Evolutionary conservation across 2,797 vertebrate species (phyloP).

Genomic region (Pteropus rufus): DNA sequence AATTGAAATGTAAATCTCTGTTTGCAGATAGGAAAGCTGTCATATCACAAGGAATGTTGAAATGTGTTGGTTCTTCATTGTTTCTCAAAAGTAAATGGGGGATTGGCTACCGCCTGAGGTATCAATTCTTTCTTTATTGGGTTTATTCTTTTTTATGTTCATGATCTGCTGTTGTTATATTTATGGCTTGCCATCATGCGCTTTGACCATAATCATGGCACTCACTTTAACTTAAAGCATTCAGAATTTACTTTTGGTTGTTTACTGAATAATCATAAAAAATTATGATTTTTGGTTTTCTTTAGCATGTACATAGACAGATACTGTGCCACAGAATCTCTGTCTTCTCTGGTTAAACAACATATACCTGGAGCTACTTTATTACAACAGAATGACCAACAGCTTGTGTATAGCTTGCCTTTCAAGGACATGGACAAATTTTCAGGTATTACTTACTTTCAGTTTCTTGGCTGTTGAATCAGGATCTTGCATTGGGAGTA

Average conservation of each 20-base stretch:
- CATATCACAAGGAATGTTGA: conserved; percentile 95
- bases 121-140: conserved; percentile 43
- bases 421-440: conserved; percentile 94
- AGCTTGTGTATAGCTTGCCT: conserved; percentile 92
- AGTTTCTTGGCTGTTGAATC: background rate
- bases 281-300: conserved; percentile 33
- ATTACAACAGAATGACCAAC: conserved; percentile 89
- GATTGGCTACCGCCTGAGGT: conserved; percentile 96
- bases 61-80: conserved; percentile 95
- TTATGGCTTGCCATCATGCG: background rate
- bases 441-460: conserved; percentile 85
- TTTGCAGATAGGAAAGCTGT: conserved; percentile 94
- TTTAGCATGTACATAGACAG: conserved; percentile 91
- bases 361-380: conserved; percentile 90
- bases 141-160: background rate
- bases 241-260: background rate
- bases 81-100: conserved; percentile 98
- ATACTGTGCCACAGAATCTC: conserved; percentile 84
- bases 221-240: background rate
- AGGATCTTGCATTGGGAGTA: background rate
- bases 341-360: conserved; percentile 88
- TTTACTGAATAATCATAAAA: background rate
- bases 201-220: background rate
- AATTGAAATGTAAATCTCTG: conserved; percentile 31
- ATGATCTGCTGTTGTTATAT: background rate